Evolutionary conservation across 2,113 vertebrate genomes (phyloP).

Genomic region (Panurus biarmicus): DNA sequence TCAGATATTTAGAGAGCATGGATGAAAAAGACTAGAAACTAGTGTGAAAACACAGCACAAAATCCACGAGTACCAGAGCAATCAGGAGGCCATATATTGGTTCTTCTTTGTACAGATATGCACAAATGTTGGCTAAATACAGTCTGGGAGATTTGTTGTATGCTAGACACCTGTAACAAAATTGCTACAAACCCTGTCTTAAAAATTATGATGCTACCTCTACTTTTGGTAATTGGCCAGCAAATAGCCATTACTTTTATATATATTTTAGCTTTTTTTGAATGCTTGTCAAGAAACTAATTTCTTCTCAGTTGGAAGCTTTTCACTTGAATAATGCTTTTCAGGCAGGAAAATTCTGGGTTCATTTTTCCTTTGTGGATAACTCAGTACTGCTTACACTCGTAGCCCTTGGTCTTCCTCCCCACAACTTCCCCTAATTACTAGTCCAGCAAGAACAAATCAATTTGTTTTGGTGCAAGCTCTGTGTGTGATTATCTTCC

Average conservation of each 20-base stretch:
- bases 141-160: background rate
- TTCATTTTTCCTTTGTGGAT: background rate
- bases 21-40: background rate
- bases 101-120: background rate
- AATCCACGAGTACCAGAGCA: accelerated
- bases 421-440: background rate
- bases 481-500: conserved; percentile 37
- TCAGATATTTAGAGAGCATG: background rate
- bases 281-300: background rate
- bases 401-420: background rate
- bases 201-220: background rate
- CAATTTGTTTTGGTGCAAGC: conserved; percentile 43
- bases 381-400: background rate
- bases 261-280: background rate
- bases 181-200: background rate
- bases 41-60: background rate
- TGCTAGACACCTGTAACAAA: background rate
- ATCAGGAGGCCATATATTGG: background rate
- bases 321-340: background rate
- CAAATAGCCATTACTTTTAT: background rate
- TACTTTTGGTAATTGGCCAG: background rate
- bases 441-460: background rate
- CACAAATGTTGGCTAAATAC: background rate
- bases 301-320: background rate
- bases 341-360: background rate